Evolutionary conservation across 2,113 vertebrate genomes (phyloP), one percentile per base, ranked within the genome.

Genomic region (Tangachromis dhanisi): DNA sequence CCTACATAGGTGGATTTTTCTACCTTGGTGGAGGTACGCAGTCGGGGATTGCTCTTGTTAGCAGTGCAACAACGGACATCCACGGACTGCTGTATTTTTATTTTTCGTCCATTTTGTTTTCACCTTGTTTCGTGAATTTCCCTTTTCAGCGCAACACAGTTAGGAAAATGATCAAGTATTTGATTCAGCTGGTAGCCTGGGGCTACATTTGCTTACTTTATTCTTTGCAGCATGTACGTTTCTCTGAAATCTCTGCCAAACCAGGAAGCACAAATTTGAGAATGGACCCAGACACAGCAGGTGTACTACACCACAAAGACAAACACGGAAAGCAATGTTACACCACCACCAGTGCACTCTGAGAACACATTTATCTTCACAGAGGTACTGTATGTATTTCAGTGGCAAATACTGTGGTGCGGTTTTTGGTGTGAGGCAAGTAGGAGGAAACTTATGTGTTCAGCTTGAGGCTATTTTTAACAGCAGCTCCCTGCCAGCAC

Each of bases 401-500:
- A 57, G 79, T 49, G 38, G 79, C 80, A 29, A 35, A 54, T 47
- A 54, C 55, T 16, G 31, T 83, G 61, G 81, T 90, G 86, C 63
- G 86, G 83, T 86, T 93, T 68, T 90, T 88, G 85, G 89, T 88
- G 78, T 83, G 89, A 90, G 73, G 84, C 86, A 85, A 86, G 89
- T 85, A 84, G 92, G 90, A 88, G 86, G 90, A 86, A 93, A 92
- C 81, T 40, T 78, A 68, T 91, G 86, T 90, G 88, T 93, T 92
- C 85, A 89, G 86, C 89, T 94, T 80, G 89, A 66, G 54, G 88
- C 90, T 96, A 95, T 95, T 96, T 96, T 95, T 96, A 96, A 90
- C 92, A 76, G 86, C 85, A 88, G 71, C 82, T 88, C 84, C 55
- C 91, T 92, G 92, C 85, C 90, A 90, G 82, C 47, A 89, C 33